phyloP scores from a whole-genome alignment of 2,797 vertebrate species.

The Phaenicophaeus curvirostris region DNA sequence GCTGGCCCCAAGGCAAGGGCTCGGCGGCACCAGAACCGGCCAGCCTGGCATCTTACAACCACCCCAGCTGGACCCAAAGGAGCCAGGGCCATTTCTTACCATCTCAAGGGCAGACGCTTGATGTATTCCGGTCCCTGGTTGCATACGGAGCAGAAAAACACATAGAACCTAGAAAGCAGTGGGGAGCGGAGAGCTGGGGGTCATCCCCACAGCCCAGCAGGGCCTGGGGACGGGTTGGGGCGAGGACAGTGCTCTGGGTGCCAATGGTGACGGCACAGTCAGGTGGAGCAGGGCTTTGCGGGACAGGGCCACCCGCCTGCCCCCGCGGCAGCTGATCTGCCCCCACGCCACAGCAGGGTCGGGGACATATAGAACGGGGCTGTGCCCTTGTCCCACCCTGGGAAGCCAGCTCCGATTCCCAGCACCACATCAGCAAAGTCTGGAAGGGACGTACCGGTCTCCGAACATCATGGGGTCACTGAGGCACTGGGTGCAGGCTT shows the following conservation, averaged over 20 bases:
- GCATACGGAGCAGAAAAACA: slow-evolving; percentile 93
- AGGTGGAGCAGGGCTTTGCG: no score
- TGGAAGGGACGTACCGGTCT: slow-evolving; percentile 81
- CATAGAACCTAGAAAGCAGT: slow-evolving; percentile 85
- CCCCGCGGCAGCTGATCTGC: no score
- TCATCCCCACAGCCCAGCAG: rapidly evolving
- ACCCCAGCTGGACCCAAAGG: neutral
- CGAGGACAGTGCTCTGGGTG: neutral
- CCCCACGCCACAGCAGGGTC: no score
- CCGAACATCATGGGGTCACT: slow-evolving; percentile 94
- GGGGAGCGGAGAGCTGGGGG: neutral
- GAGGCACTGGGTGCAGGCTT: slow-evolving; percentile 94
- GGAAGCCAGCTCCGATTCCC: neutral
- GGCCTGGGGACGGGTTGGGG: rapidly evolving
- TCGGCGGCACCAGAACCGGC: rapidly evolving
- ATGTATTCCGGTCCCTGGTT: slow-evolving; percentile 93
- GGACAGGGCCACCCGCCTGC: no score
- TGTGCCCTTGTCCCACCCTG: rapidly evolving
- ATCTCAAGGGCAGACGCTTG: slow-evolving; percentile 90
- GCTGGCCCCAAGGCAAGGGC: neutral
- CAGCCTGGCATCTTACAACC: neutral
- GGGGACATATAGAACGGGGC: neutral
- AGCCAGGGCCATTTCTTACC: slow-evolving; percentile 69
- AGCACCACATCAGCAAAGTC: neutral
- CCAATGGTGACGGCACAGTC: no score